phyloP scores from a whole-genome alignment of 2,888 invertebrate genomes.

The Byasa hedistus region DNA sequence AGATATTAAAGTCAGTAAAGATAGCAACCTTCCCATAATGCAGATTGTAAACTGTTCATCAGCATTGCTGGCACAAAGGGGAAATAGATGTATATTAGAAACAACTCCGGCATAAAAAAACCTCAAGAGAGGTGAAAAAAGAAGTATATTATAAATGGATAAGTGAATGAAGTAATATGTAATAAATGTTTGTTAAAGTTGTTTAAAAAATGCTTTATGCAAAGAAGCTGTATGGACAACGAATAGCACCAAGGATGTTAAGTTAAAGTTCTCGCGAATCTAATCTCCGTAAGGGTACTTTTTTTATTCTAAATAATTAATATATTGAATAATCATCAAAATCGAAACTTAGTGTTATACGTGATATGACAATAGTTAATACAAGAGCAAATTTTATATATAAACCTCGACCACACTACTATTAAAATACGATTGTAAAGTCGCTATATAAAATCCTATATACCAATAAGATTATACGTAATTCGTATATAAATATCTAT shows the following conservation, averaged over 20 bases:
- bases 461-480: conserved; percentile 38
- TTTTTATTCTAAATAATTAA: neutral
- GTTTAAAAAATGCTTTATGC: too few relatives aligned
- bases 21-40: too few relatives aligned
- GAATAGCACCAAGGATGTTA: conserved; percentile 14
- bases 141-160: too few relatives aligned
- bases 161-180: too few relatives aligned
- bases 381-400: conserved; percentile 28
- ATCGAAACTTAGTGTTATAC: neutral
- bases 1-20: too few relatives aligned
- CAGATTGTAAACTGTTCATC: too few relatives aligned
- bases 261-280: neutral
- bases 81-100: too few relatives aligned
- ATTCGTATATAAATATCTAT: conserved; percentile 44
- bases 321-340: conserved; percentile 11
- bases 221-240: neutral
- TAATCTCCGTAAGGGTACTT: too few relatives aligned
- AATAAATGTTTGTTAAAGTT: too few relatives aligned
- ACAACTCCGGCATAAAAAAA: too few relatives aligned
- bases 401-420: conserved; percentile 24
- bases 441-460: conserved; percentile 49
- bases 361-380: conserved; percentile 20
- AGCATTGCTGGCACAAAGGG: too few relatives aligned
- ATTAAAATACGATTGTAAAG: conserved; percentile 40
- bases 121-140: too few relatives aligned